Evolutionary conservation across 2,113 vertebrate genomes (phyloP).

Genomic region (Ovibos moschatus): DNA sequence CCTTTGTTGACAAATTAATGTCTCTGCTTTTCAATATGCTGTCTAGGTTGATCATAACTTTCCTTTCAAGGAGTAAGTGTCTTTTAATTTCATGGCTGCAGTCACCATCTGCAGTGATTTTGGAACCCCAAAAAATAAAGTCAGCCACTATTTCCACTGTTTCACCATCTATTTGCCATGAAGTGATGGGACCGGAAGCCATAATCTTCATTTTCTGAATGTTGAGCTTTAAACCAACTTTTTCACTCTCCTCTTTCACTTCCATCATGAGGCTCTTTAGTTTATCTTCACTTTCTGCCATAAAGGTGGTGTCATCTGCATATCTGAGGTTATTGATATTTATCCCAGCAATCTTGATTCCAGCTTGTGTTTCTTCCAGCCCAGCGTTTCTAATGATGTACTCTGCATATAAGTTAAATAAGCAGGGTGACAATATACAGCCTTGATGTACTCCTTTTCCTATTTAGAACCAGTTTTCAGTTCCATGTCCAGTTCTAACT

Average conservation of each 20-base stretch:
- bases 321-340: no score
- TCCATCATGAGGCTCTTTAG: no score
- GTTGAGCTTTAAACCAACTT: background rate
- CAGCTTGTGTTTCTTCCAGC: no score
- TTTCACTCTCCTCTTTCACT: no score
- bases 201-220: background rate
- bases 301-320: no score
- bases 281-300: no score
- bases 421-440: no score
- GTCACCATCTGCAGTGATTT: background rate
- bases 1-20: background rate
- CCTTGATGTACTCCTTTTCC: no score
- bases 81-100: background rate
- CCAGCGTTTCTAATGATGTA: no score
- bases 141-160: background rate
- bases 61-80: background rate
- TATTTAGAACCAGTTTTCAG: accelerated
- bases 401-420: no score
- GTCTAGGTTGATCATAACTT: background rate
- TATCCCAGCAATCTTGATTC: no score
- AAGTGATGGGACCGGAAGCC: background rate
- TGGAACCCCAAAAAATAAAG: accelerated
- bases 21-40: background rate
- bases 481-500: no score
- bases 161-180: background rate